Percentiles rank a stretch among this genome's conserved stretches.
These are phyloP conservation scores for Agrilus mali DNA, from an alignment of 2,888 invertebrate genomes.

Conservation along the genomic window DNA sequence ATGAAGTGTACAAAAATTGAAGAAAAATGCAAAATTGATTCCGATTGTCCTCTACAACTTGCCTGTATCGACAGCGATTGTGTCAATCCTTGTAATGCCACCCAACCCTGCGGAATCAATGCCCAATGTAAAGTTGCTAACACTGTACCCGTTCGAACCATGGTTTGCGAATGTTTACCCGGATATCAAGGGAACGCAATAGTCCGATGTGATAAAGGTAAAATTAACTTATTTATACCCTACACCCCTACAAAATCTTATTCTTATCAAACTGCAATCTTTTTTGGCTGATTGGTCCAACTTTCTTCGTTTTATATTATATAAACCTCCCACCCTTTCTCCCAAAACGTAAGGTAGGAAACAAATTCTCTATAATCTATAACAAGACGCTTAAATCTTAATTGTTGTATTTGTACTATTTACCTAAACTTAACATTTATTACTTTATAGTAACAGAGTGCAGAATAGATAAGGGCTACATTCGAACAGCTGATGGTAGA, in stretches of 20 bases:
- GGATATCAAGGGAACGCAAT: constrained; percentile 83
- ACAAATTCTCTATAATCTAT: too few relatives aligned
- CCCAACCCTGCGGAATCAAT: constrained; percentile 70
- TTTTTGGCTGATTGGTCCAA: neutral
- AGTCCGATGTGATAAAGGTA: constrained; percentile 68
- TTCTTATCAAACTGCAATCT: too few relatives aligned
- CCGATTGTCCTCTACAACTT: constrained; percentile 69
- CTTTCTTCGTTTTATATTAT: neutral
- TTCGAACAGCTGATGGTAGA: constrained; percentile 49
- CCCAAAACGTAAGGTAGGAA: too few relatives aligned
- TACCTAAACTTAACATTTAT: constrained; percentile 4
- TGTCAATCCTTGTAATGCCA: constrained; percentile 68
- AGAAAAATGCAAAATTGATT: constrained; percentile 60
- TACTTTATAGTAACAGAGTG: constrained; percentile 43
- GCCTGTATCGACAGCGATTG: constrained; percentile 75
- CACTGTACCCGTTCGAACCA: constrained; percentile 72
- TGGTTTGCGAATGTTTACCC: constrained; percentile 77
- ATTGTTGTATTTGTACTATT: too few relatives aligned
- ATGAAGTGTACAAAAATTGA: constrained; percentile 47
- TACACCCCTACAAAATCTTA: too few relatives aligned
- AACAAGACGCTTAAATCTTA: too few relatives aligned
- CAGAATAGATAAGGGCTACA: constrained; percentile 53
- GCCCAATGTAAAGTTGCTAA: constrained; percentile 68
- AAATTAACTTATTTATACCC: constrained; percentile 15
- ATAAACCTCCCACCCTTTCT: too few relatives aligned